Evolutionary conservation across 2,888 invertebrate genomes (phyloP).

Genomic region (Cetonia aurata): DNA sequence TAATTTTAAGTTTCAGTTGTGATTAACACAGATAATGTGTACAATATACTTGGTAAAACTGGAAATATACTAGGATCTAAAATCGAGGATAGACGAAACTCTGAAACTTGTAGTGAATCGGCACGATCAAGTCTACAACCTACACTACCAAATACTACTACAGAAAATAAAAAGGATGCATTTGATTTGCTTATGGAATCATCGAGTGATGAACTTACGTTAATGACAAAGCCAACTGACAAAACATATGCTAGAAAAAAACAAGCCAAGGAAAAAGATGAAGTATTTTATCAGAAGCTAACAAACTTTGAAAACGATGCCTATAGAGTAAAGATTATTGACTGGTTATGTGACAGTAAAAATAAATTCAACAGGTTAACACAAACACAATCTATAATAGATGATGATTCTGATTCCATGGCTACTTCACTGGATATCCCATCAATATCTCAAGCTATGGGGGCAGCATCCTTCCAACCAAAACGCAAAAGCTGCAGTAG

Average conservation of each 20-base stretch:
- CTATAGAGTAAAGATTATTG: conserved; percentile 49
- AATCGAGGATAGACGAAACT: neutral
- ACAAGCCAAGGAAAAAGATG: neutral
- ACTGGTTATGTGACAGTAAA: conserved; percentile 57
- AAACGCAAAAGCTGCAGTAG: neutral
- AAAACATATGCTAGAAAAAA: conserved; percentile 27
- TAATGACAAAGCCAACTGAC: neutral
- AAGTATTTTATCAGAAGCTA: conserved; percentile 42
- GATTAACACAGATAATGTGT: neutral
- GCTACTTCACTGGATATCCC: conserved; percentile 46
- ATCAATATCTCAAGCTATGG: conserved; percentile 49
- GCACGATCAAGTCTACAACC: neutral
- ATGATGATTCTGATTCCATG: conserved; percentile 20
- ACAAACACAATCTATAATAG: conserved; percentile 53
- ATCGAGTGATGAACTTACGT: neutral
- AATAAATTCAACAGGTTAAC: conserved; percentile 56
- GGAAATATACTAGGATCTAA: neutral
- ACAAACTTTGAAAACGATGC: conserved; percentile 51
- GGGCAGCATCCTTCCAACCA: neutral
- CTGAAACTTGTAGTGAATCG: no score
- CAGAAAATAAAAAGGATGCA: conserved; percentile 20
- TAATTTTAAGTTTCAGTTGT: conserved; percentile 20
- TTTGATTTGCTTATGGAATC: conserved; percentile 42
- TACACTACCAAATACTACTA: neutral
- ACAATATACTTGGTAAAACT: neutral